These are phyloP conservation scores for Atlantisia rogersi DNA, from an alignment of 2,113 vertebrate species.

Conservation along the genomic window DNA sequence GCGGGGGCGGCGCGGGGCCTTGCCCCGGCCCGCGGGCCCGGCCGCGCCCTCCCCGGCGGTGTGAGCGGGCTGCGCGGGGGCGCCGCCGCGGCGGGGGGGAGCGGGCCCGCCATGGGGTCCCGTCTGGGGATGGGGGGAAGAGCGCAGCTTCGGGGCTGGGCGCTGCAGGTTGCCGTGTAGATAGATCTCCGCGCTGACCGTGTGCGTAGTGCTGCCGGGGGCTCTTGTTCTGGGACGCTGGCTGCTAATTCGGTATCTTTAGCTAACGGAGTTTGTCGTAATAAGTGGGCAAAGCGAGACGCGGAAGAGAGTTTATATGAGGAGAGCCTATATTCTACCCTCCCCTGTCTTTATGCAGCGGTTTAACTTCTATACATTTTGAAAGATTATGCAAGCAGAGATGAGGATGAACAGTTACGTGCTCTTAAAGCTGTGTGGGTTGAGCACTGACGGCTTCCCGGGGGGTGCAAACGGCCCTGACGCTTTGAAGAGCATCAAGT, in stretches of 20 bases:
- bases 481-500: background rate
- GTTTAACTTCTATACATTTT: background rate
- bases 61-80: background rate
- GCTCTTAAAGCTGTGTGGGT: background rate
- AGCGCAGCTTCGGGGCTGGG: too few relatives aligned
- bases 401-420: background rate
- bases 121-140: background rate
- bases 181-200: accelerated
- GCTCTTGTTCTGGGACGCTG: background rate
- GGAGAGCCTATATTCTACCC: background rate
- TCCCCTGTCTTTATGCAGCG: background rate
- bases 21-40: background rate
- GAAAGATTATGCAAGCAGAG: background rate
- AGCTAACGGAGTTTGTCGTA: background rate
- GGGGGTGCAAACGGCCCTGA: background rate
- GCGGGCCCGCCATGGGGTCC: background rate
- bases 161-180: accelerated
- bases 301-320: background rate
- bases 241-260: too few relatives aligned
- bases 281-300: background rate
- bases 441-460: background rate
- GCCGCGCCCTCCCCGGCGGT: background rate
- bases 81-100: background rate
- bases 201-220: background rate
- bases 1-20: too few relatives aligned